phyloP scores from a whole-genome alignment of 2,797 vertebrate species.

The Crypturellus tataupa region DNA sequence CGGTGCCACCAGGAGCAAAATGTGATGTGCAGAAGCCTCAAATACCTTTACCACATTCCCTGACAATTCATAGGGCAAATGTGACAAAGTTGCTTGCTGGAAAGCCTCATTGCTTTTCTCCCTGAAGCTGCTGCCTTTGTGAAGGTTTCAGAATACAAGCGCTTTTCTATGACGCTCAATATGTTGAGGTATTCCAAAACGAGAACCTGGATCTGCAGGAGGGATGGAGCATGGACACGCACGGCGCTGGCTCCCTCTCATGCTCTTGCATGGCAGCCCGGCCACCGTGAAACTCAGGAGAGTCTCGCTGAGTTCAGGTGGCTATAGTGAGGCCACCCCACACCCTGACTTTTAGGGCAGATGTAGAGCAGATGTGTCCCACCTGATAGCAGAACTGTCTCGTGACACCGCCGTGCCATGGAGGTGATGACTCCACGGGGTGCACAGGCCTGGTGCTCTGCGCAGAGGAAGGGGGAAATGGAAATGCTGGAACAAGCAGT shows the following conservation, averaged over 20 bases:
- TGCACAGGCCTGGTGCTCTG: not conserved
- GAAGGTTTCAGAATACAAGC: not conserved
- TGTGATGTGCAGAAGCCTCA: accelerated
- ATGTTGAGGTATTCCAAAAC: slow-evolving; percentile 20
- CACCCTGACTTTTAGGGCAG: too few species aligned
- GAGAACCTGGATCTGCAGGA: not conserved
- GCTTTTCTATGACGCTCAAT: not conserved
- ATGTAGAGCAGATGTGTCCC: not conserved
- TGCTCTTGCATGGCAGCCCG: not conserved
- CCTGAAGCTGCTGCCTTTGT: not conserved
- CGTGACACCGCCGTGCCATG: not conserved
- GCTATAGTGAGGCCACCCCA: not conserved
- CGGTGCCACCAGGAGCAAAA: not conserved
- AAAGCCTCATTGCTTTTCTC: not conserved
- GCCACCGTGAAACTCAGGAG: not conserved
- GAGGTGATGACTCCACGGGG: not conserved
- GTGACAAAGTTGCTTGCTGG: not conserved
- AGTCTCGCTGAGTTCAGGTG: not conserved
- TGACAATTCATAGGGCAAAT: not conserved
- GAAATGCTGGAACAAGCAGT: slow-evolving; percentile 63
- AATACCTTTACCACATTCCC: not conserved
- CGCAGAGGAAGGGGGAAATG: slow-evolving; percentile 33
- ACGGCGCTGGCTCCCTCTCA: not conserved
- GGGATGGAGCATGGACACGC: not conserved
- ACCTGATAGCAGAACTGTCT: not conserved